Evolutionary conservation across 2,113 vertebrate species (phyloP), one percentile per base, ranked within the genome.

Genomic region (Prunella himalayana): DNA sequence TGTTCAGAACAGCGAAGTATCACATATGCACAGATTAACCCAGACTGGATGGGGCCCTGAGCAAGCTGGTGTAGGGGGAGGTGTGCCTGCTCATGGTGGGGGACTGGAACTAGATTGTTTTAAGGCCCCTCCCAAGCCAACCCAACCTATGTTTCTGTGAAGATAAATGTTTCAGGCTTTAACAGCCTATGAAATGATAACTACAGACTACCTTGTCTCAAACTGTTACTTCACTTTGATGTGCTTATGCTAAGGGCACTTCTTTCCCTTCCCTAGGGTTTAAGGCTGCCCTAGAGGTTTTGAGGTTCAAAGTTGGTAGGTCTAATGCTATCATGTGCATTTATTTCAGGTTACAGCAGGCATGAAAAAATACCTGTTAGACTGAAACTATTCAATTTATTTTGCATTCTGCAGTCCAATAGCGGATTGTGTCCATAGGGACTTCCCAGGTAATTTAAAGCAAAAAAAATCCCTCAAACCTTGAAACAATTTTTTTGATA

Each of bases 11-110:
- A 70, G 35, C 42, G 37, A 27, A 45, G 35, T 17, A 42, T 8
- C 37, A 5, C 15, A 19, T 2, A 15, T 1, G 9, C 42, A 35
- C 2, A 15, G 15, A 42, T 27, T 19, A 47, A 27, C 19, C n/a
- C 78, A 61, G 41, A n/a, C 14, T 25, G 41, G 21, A 41, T 25
- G 30, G 54, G 39, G 47, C 39, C 16, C 53, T n/a, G n/a, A 68
- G 69, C 28, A 75, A 18, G 11, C 30, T 27, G 21, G 9, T 19
- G n/a, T 19, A 31, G 61, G n/a, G 33, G 2, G 25, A 68, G 16
- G 37, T 57, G 59, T 16, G 33, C 51, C 61, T 75, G 69, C 19
- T 51, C 39, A 7, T 3, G 19, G 51, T 19, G n/a, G 16, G 27
- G 18, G 13, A 11, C 3, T 59, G 27, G 30, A 76, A 42, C 12